Base-by-base conservation (phyloP, 2,113 vertebrate genomes). In the Leptocoma aspasia region DNA sequence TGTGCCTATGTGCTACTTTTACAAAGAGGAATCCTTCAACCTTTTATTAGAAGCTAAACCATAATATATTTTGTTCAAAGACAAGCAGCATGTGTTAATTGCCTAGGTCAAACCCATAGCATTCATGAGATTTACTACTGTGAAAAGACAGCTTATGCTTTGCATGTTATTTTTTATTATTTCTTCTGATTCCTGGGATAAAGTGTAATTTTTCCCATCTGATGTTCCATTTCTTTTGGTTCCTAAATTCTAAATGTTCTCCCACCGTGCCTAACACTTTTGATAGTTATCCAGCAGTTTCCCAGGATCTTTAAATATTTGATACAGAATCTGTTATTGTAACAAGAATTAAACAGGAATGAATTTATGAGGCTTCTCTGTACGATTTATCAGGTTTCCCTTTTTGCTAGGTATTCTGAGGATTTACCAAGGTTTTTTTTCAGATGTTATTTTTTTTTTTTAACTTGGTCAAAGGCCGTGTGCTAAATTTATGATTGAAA, bases 61-160 rank as follows among this genome's bases (percentile, higher is more conserved):
- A 33, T 39, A 68, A 13, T 39, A 42, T 20, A 26, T 27, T 85
- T 69, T 12, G 8, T 52, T 70, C 11, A 60, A 59, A 45, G 41
- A 44, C 10, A 47, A 66, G 10, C 6, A 39, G 24, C 0, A 0
- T 52, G n/a, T n/a, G 12, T 65, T 70, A 73, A 71, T 20, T 85
- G 24, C 15, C 17, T 57, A 23, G 16, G 44, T 68, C 6, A 37
- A 50, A 52, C 31, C 39, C 8, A 4, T 11, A 47, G 41, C 2
- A 13, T 82, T 84, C 15, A 24, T 21, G 8, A 37, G 19, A 27
- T 82, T 3, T 75, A 30, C 5, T 49, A 9, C 15, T 53, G 31
- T 61, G 30, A 22, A 65, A 64, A 73, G 50, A 42, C 30, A 47
- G 15, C 14, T 89, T 28, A 26, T 45, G 19, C 20, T 57, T 88